A percentile compares a stretch with the other conserved stretches of the same genome.
phyloP scores from a whole-genome alignment of 2,888 invertebrate species.

The Beris chalybata region DNA sequence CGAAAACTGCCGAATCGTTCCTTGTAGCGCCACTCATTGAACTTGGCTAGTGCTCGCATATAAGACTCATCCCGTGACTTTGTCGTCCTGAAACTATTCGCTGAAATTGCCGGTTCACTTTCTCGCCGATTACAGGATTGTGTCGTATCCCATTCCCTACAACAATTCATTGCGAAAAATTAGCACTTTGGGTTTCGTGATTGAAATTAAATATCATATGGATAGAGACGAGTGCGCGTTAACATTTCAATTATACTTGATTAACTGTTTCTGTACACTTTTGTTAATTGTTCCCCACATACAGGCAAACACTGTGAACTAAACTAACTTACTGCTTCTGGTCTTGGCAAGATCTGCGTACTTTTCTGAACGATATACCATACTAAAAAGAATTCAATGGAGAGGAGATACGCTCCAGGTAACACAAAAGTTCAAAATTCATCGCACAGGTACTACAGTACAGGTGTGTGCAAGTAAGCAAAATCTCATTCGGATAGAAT shows the following conservation, averaged over 20 bases:
- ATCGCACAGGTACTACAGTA: constrained; percentile 1
- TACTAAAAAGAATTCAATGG: constrained; percentile 29
- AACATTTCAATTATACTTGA: no score
- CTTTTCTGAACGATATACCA: constrained; percentile 15
- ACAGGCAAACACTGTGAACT: background rate
- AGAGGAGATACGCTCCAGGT: constrained; percentile 36
- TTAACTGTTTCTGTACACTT: no score
- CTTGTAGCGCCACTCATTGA: constrained; percentile 43
- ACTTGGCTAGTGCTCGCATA: constrained; percentile 42
- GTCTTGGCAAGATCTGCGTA: background rate
- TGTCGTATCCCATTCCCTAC: constrained; percentile 43
- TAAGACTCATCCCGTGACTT: constrained; percentile 43
- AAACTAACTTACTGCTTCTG: constrained; percentile 14
- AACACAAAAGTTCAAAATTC: constrained; percentile 29
- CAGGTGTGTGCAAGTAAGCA: constrained; percentile 20
- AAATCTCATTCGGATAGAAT: constrained; percentile 15
- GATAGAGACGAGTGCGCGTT: no score
- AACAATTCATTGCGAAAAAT: constrained; percentile 24
- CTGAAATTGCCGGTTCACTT: constrained; percentile 41
- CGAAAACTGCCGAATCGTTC: constrained; percentile 38
- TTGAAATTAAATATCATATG: no score
- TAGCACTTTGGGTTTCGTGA: no score
- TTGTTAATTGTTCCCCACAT: no score
- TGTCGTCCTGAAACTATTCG: constrained; percentile 33
- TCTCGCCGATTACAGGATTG: constrained; percentile 42